A percentile compares a stretch with the other conserved stretches of the same genome.
These are phyloP conservation scores for Otis tarda DNA, from an alignment of 2,113 vertebrate genomes.

Conservation along the genomic window DNA sequence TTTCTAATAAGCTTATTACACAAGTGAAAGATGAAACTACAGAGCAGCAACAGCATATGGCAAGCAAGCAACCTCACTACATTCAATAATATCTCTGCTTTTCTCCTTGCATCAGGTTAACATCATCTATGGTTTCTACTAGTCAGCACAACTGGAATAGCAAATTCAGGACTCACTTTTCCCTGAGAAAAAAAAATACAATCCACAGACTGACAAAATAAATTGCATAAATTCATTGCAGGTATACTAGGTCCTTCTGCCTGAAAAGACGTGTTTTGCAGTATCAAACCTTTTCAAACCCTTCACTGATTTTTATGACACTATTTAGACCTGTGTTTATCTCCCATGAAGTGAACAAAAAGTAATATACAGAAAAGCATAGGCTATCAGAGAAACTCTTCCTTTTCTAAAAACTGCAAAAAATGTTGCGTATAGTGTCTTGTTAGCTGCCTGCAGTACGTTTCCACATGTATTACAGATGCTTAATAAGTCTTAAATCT, in stretches of 20 bases:
- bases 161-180: background rate
- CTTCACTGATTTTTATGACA: background rate
- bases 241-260: background rate
- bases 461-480: background rate
- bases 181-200: background rate
- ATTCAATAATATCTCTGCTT: background rate
- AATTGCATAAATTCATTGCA: background rate
- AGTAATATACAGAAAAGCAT: background rate
- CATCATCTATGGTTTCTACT: background rate
- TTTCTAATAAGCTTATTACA: background rate
- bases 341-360: background rate
- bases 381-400: background rate
- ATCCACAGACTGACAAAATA: background rate
- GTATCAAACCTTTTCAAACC: background rate
- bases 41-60: background rate
- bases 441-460: background rate
- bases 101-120: background rate
- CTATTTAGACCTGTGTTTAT: background rate
- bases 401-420: background rate
- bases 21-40: background rate
- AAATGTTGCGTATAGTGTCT: background rate
- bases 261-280: background rate
- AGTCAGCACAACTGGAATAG: background rate
- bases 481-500: background rate
- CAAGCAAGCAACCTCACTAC: background rate